These are phyloP conservation scores for Athalia cordata DNA, from an alignment of 2,888 invertebrate genomes.

Conservation along the genomic window DNA sequence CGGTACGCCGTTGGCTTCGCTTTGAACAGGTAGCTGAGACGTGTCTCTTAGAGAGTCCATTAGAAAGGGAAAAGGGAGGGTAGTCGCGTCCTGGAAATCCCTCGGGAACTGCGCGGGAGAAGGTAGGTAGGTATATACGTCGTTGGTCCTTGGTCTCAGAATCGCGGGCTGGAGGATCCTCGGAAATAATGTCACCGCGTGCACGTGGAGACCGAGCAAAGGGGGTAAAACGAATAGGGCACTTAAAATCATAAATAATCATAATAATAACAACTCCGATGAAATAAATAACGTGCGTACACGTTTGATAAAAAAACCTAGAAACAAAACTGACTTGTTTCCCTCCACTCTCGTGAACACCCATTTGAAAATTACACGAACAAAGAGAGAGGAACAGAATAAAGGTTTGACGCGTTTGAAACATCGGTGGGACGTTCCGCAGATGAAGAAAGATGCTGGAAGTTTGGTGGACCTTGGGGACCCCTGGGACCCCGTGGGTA, in stretches of 20 bases:
- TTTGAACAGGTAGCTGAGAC: slow-evolving; percentile 52
- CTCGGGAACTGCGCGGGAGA: slow-evolving; percentile 54
- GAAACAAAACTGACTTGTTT: not conserved
- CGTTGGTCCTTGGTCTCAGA: slow-evolving; percentile 13
- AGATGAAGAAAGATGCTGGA: not conserved
- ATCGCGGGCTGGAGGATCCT: slow-evolving; percentile 20
- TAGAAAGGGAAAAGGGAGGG: slow-evolving; percentile 54
- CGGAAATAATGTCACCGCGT: slow-evolving; percentile 35
- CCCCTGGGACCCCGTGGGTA: slow-evolving; percentile 11
- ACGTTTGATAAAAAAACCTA: not conserved
- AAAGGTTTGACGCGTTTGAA: not conserved
- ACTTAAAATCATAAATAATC: slow-evolving; percentile 44
- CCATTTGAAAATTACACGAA: not conserved
- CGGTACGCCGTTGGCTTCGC: slow-evolving; percentile 52
- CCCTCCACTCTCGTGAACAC: not conserved
- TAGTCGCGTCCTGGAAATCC: slow-evolving; percentile 61
- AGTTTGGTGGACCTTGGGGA: slow-evolving; percentile 15
- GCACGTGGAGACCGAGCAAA: not conserved
- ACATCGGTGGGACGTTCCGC: not conserved
- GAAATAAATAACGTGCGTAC: not conserved
- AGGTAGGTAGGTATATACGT: slow-evolving; percentile 28
- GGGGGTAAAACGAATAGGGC: slow-evolving; percentile 42
- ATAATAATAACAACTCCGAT: not conserved
- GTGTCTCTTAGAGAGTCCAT: slow-evolving; percentile 60
- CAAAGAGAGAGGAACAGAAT: not conserved